Base-by-base conservation (phyloP, 2,797 vertebrate genomes). In the Acipenser oxyrinchus region DNA sequence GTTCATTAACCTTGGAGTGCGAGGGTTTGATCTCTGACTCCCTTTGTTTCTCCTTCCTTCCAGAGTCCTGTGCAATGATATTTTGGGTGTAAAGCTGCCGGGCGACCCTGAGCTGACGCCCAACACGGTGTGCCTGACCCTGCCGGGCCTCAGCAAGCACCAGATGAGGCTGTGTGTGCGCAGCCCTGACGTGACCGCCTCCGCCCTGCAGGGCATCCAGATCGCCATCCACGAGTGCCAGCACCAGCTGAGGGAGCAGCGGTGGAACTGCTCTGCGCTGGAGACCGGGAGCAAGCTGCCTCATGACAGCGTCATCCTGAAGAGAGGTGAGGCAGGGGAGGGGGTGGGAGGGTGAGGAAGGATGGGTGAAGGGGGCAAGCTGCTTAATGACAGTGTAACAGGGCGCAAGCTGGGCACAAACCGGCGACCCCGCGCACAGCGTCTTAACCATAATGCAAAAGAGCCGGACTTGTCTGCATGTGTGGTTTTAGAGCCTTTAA, bases 31-130 rank as follows among this genome's bases (percentile, higher is more conserved):
- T 18, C 15, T 18, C 15, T 18, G 55, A 5, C 55, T 58, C 12
- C 51, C 62, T 37, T 37, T 37, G 75, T 73, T 66, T 37, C 9
- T 10, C 59, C n/a, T 5, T 58, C 59, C 65, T 77, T 71, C 15
- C 77, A 97, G 94, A 83, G 92, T 91, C 76, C 82, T 92, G 67
- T 89, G 93, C 75, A 94, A 93, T 84, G 92, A 95, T 77, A 93
- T 94, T 75, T 88, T 94, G 75, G 93, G 94, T 82, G 89, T 94
- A 80, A 95, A 93, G 87, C 85, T 92, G 84, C 91, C 92, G 60
- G 91, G 90, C 64, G 94, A 95, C 73, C 92, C 94, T 68, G 89
- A 91, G 70, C 82, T 95, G 78, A 95, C 92, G 58, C 91, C 94
- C 67, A 94, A 96, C 84, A 92, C 93, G 0, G 81, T 87, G 15